Conservation (phyloP, 2,797 vertebrate species). For the Gymnoscopelus braueri region DNA sequence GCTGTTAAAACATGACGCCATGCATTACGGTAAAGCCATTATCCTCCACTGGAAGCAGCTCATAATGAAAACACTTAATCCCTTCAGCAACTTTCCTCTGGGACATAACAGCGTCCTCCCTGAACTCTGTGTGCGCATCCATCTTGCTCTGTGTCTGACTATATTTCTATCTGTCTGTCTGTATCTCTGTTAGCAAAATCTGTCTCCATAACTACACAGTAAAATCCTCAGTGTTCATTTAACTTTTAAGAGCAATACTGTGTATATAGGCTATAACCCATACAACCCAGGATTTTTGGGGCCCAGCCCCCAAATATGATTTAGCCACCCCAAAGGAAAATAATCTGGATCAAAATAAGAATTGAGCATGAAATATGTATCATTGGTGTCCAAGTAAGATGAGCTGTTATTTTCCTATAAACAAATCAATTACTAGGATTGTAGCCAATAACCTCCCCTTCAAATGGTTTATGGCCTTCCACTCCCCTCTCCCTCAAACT, state of each 20-base stretch:
- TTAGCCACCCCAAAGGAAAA: too few relatives aligned
- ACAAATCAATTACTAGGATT: too few relatives aligned
- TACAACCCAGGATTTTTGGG: too few relatives aligned
- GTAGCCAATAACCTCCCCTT: too few relatives aligned
- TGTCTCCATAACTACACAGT: slow-evolving; percentile 12
- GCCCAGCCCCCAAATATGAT: too few relatives aligned
- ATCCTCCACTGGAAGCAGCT: slow-evolving; percentile 56
- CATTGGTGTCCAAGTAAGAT: too few relatives aligned
- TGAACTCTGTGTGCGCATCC: not conserved
- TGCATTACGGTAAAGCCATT: slow-evolving; percentile 65
- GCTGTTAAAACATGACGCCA: slow-evolving; percentile 40
- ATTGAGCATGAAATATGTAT: too few relatives aligned
- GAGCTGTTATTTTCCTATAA: too few relatives aligned
- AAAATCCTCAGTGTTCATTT: too few relatives aligned
- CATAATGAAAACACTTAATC: slow-evolving; percentile 71
- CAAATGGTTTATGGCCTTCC: not conserved
- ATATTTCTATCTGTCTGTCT: slow-evolving; percentile 19
- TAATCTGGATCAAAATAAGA: too few relatives aligned
- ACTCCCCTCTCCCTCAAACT: not conserved
- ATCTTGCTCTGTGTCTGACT: slow-evolving; percentile 6
- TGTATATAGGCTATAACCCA: too few relatives aligned
- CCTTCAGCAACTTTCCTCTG: slow-evolving; percentile 53
- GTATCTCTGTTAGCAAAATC: not conserved
- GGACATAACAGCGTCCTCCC: slow-evolving; percentile 55
- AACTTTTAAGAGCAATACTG: too few relatives aligned